Evolutionary conservation across 2,888 invertebrate genomes (phyloP), one percentile per base, ranked within the genome.

Genomic region (Hoplodrina ambigua): DNA sequence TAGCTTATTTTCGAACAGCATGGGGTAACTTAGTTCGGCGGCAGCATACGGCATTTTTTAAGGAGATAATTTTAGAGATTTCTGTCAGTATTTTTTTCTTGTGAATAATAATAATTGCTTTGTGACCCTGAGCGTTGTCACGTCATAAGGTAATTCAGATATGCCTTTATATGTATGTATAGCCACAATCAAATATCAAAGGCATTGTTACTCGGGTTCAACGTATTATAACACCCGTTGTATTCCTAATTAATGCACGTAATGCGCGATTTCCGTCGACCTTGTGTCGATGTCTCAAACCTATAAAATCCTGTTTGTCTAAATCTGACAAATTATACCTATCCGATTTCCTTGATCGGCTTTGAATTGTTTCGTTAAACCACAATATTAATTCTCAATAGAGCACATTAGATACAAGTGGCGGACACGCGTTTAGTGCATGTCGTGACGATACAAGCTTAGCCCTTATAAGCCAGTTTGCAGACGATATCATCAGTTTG

Each of bases 401-500:
- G 37, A 55, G 44, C 37, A 58, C 20, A 58, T 55, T 52, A 20
- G 11, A n/a, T n/a, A 13, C 25, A 17, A 20, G n/a, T 11, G 10
- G 10, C 8, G 20, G 37, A 46, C 33, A 30, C 30, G 37, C 20
- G 19, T 52, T 70, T 41, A 50, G n/a, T 54, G 19, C 25, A 69
- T 19, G 55, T 55, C 30, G 11, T 55, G 4, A 33, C 17, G 15
- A 25, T 74, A 55, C 19, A 54, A 70, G 54, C 50, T 70, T 13
- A 30, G 44, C 44, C 44, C 13, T 58, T 59, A 37, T 57, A 46
- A 56, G 19, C 25, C 50, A 17, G 20, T 49, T 56, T 46, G 44
- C 58, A 41, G 44, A 70, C 58, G 50, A 59, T 62, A 69, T 50
- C 33, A 61, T 68, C 75, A 54, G 57, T 61, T 64, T 60, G 13